Percentiles rank a stretch among this genome's conserved stretches.
Conservation (phyloP, 2,888 invertebrate genomes). For the Linnaemya tessellans region DNA sequence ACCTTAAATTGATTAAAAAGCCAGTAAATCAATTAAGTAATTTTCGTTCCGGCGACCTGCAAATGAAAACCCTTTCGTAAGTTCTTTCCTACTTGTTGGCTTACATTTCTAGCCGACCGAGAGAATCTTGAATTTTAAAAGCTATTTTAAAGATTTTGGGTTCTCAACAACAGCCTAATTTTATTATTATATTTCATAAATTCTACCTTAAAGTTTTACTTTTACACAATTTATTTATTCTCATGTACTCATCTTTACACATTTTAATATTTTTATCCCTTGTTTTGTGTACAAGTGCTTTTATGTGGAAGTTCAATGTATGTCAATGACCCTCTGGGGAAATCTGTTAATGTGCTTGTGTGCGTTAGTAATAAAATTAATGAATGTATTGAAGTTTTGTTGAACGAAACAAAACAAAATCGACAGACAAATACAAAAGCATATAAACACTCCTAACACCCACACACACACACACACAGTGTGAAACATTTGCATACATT, state of each 20-base stretch:
- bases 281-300: slow-evolving; percentile 11
- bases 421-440: not conserved
- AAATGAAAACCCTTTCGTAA: no score
- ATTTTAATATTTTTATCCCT: not conserved
- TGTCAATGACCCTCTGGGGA: slow-evolving; percentile 73
- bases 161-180: not conserved
- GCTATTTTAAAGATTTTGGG: not conserved
- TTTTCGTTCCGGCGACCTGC: no score
- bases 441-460: slow-evolving; percentile 1
- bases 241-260: slow-evolving; percentile 1
- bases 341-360: slow-evolving; percentile 69
- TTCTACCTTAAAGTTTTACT: not conserved
- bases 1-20: no score
- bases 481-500: not conserved
- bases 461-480: no score
- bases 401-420: not conserved
- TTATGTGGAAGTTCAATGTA: slow-evolving; percentile 63
- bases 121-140: no score
- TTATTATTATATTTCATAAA: not conserved
- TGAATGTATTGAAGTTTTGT: slow-evolving; percentile 68
- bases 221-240: no score
- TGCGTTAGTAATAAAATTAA: slow-evolving; percentile 70
- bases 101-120: no score
- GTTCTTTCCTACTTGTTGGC: no score
- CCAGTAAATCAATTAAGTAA: no score